phyloP scores from a whole-genome alignment of 2,888 invertebrate genomes.

The Tetramorium bicarinatum region DNA sequence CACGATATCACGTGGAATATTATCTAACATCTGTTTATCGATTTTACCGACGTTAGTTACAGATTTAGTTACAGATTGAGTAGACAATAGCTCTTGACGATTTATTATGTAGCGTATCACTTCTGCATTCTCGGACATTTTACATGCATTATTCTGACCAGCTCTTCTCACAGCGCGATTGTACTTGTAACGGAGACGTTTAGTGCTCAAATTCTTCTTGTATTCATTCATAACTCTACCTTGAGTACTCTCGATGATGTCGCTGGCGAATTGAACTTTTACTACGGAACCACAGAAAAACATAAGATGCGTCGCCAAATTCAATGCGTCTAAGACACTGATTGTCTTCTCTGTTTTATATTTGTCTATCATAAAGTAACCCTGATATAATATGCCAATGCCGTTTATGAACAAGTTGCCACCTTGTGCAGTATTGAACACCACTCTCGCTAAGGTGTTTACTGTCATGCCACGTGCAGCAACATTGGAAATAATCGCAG shows the following conservation, averaged over 20 bases:
- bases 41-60: neutral
- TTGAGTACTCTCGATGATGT: slow-evolving; percentile 75
- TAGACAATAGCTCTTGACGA: slow-evolving; percentile 36
- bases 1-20: neutral
- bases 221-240: slow-evolving; percentile 76
- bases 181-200: slow-evolving; percentile 69
- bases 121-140: slow-evolving; percentile 56
- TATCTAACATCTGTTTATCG: neutral
- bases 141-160: slow-evolving; percentile 38
- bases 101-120: slow-evolving; percentile 59
- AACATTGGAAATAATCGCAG: slow-evolving; percentile 69
- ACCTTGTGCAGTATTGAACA: slow-evolving; percentile 73
- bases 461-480: slow-evolving; percentile 71
- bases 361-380: slow-evolving; percentile 70
- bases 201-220: slow-evolving; percentile 72
- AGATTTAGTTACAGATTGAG: neutral
- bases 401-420: slow-evolving; percentile 73
- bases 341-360: slow-evolving; percentile 55
- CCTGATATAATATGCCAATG: slow-evolving; percentile 66
- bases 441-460: slow-evolving; percentile 51
- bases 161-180: slow-evolving; percentile 55
- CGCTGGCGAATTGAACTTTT: slow-evolving; percentile 72
- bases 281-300: slow-evolving; percentile 77
- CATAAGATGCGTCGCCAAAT: slow-evolving; percentile 73
- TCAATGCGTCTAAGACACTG: slow-evolving; percentile 57